Evolutionary conservation across 1,140 invertebrate species (phyloP), one percentile per base, ranked within the genome.

Genomic region (Artemia franciscana): DNA sequence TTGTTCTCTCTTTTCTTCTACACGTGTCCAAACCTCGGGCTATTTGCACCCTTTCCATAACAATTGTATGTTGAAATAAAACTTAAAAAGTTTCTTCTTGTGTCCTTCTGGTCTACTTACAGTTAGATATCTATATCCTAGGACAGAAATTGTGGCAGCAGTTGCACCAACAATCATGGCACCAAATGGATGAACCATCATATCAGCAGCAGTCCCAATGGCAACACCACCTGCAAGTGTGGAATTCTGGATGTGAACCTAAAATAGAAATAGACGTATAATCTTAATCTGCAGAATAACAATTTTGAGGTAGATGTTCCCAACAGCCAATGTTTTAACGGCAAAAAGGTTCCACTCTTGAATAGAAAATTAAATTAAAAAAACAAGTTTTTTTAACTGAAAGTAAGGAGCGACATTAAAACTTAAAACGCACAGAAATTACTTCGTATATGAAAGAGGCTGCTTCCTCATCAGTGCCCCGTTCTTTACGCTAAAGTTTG

Each of bases 101-200:
- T n/a, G n/a, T n/a, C n/a, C n/a, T n/a, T n/a, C n/a, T 39, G 51
- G 30, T 62, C n/a, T 26, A 27, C 65, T 69, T 77, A 94, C 91
- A 70, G 88, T 85, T 58, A 95, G 71, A 71, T 80, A 88, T 69
- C 78, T 78, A 71, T 90, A 95, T 59, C 92, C 91, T 27, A 86
- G 65, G 5, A 91, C 87, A 58, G 90, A 94, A 26, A 96, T 67
- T 3, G 81, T 65, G 12, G 84, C 92, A 39, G 91, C 86, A 26
- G 84, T 67, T 57, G 80, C 78, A 15, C 93, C 93, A 66, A 95
- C 78, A 56, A 85, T 70, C 58, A 95, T 71, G 18, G 92, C 91
- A 25, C 88, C 90, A 66, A 81, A 85, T 0, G 91, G 86, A 58
- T 84, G 75, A n/a, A 93, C 78, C 75, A 88, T 82, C 76, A 96